Evolutionary conservation across 2,888 invertebrate genomes (phyloP), one percentile per base, ranked within the genome.

Genomic region (Abrostola tripartita): DNA sequence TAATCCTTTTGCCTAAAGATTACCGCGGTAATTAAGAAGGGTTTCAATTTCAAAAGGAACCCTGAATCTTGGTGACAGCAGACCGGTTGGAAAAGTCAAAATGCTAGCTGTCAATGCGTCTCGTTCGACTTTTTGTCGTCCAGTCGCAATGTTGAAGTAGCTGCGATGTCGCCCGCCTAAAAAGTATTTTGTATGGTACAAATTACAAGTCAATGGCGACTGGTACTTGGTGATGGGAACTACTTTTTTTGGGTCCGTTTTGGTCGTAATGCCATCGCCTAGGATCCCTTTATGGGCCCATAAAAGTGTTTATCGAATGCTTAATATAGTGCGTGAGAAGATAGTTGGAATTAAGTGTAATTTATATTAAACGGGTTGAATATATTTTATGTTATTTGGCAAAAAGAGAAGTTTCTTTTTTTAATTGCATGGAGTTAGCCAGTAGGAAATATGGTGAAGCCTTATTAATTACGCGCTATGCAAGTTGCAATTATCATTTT

Each of bases 21-120:
- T n/a, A n/a, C n/a, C 41, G 11, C n/a, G 6, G 5, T n/a, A 41
- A n/a, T n/a, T n/a, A 38, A 40, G 52, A 0, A 6, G 0, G 5
- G 6, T 57, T 42, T 51, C 0, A 6, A 12, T 42, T 5, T 38
- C 0, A 40, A 41, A 59, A 51, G 47, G 53, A 66, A 62, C 47
- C 52, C 42, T 36, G 51, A 57, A 8, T n/a, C 7, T 5, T 12
- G 38, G 12, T 14, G 1, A 49, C 11, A 14, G 55, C 42, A 61
- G 14, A 84, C 78, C 62, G 84, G 84, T 84, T 79, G 61, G 74
- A 74, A 76, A 78, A 69, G 61, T 83, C 81, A 81, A 83, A 85
- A 84, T 68, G 78, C 67, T 77, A 67, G 78, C 81, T 81, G 83
- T 85, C 84, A 79, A 77, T 74, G 71, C 37, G 63, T 76, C 64